Conservation (phyloP, 1,140 invertebrate genomes). For the Oncopodura yosiiana region DNA sequence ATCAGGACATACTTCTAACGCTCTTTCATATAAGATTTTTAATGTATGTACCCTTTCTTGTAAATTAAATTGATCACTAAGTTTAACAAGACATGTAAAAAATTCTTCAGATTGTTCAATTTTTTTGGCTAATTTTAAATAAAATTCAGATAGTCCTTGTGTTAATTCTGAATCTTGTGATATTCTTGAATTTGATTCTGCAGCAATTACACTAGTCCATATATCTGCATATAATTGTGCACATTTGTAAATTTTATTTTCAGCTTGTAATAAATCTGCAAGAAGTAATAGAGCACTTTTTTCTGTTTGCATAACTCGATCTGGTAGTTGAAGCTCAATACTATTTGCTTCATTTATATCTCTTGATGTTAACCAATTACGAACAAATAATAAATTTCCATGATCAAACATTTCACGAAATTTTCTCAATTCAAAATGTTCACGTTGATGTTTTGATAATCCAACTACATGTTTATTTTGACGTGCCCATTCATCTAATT, state of each 20-base stretch:
- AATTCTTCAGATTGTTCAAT: conserved; percentile 12
- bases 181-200: conserved; percentile 7
- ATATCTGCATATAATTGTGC: conserved; percentile 9
- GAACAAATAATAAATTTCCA: conserved; percentile 13
- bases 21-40: neutral
- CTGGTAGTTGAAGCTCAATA: neutral
- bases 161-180: neutral
- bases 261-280: conserved; percentile 14
- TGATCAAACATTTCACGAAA: conserved; percentile 12
- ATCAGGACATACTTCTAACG: neutral
- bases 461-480: neutral
- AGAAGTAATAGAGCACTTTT: neutral
- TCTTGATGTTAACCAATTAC: conserved; percentile 8
- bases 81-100: conserved; percentile 1
- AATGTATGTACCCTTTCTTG: neutral
- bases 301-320: neutral
- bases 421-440: neutral
- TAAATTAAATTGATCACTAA: neutral
- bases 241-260: conserved; percentile 4
- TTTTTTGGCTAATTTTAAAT: conserved; percentile 9
- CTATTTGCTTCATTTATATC: neutral
- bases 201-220: too few species aligned
- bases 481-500: conserved; percentile 10
- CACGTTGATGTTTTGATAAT: neutral
- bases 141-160: conserved; percentile 7